Evolutionary conservation across 2,113 vertebrate genomes (phyloP), one percentile per base, ranked within the genome.

Genomic region (Muntiacus reevesi): DNA sequence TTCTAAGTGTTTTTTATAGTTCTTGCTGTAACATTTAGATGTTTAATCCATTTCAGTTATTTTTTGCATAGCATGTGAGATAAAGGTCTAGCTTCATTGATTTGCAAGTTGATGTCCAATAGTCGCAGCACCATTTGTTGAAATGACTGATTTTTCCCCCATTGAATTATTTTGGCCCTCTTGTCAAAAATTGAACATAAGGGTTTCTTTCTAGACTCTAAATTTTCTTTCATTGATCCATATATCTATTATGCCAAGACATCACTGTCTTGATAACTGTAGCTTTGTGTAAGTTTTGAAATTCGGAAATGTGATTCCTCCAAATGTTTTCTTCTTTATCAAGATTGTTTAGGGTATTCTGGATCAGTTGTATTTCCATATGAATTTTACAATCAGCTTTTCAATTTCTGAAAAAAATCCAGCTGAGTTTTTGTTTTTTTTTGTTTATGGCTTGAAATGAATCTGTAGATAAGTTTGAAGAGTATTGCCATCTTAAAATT

Each of bases 321-420:
- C 62, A 93, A 93, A 96, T 76, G 14, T 55, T 92, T 87, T 81
- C 45, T 60, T 89, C n/a, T 89, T 84, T 74, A 89, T 3, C 19
- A 93, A 84, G 28, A 62, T 30, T 89, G 28, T 89, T 78, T 78
- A 62, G 25, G 23, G 12, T 89, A 55, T 84, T 84, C 54, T 78
- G 45, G 83, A 45, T 82, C 60, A 88, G 28, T 74, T 88, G 3
- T n/a, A 83, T 93, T 93, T 89, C 47, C 28, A 93, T 25, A 25
- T 96, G 25, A 96, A 36, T 84, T 93, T 93, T 96, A 84, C 36
- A 40, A 45, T 89, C 64, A 96, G 9, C 17, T 55, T 89, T 93
- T 93, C 36, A 85, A 47, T 85, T 78, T 89, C 25, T 78, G 36
- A 67, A 93, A 64, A 60, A 87, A 83, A 71, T 33, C 10, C 17